Percentiles rank a stretch among this genome's conserved stretches.
phyloP scores from a whole-genome alignment of 2,888 invertebrate species.

The Odontocolon sp. region DNA sequence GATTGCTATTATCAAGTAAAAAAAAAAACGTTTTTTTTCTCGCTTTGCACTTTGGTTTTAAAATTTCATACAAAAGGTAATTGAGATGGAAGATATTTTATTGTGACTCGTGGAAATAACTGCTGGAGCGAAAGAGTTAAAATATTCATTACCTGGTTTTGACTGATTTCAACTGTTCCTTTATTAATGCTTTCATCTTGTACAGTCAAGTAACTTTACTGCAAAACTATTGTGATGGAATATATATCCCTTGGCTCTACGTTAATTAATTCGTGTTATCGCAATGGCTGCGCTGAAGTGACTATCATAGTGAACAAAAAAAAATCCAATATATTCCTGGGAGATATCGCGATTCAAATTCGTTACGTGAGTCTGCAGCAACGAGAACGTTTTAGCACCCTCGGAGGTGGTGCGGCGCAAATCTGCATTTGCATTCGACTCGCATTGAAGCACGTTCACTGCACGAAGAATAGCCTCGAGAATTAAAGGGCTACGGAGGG shows the following conservation, averaged over 20 bases:
- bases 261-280: conserved; percentile 41
- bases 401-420: conserved; percentile 23
- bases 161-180: no score
- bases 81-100: no score
- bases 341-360: conserved; percentile 54
- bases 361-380: conserved; percentile 31
- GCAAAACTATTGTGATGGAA: background rate
- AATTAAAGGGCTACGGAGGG: conserved; percentile 2
- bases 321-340: conserved; percentile 30
- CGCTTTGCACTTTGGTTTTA: no score
- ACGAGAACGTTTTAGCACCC: background rate
- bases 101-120: no score
- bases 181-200: no score
- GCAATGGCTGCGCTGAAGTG: conserved; percentile 11
- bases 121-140: no score
- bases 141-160: no score
- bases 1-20: no score
- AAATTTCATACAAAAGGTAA: no score
- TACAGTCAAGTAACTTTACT: background rate
- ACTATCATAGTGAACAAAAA: conserved; percentile 1
- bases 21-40: no score
- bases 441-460: conserved; percentile 33
- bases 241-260: background rate
- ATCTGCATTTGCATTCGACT: conserved; percentile 55
- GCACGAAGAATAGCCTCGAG: conserved; percentile 22